phyloP scores from a whole-genome alignment of 2,888 invertebrate species.

The Desoria tigrina region DNA sequence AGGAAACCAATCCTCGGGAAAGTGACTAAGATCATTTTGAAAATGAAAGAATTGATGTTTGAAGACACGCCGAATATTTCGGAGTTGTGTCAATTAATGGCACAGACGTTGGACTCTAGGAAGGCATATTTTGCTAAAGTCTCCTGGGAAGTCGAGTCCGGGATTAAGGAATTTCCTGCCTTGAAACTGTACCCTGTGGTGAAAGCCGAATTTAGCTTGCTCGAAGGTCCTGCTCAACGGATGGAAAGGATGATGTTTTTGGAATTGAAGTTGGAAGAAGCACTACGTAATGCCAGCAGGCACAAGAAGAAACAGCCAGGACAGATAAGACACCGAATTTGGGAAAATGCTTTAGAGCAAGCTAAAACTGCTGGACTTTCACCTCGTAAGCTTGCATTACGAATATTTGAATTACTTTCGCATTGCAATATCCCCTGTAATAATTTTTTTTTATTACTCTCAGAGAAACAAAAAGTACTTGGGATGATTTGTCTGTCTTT shows the following conservation, averaged over 20 bases:
- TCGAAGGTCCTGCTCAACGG: not conserved
- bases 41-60: no score
- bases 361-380: not conserved
- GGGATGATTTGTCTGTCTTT: slow-evolving; percentile 22
- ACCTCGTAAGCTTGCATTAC: not conserved
- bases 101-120: slow-evolving; percentile 1
- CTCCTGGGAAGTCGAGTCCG: not conserved
- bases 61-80: no score
- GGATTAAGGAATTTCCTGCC: slow-evolving; percentile 14
- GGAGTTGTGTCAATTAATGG: no score
- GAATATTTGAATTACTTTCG: not conserved
- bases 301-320: not conserved
- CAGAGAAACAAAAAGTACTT: slow-evolving; percentile 18
- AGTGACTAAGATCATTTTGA: no score
- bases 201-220: not conserved
- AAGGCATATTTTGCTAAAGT: not conserved
- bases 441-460: not conserved
- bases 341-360: not conserved
- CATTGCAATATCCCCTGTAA: not conserved
- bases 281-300: not conserved
- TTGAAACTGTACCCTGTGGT: slow-evolving; percentile 5
- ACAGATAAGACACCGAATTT: not conserved
- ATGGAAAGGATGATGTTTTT: not conserved
- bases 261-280: not conserved
- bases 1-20: no score